Evolutionary conservation across 2,888 invertebrate species (phyloP), one percentile per base, ranked within the genome.

Genomic region (Platynereis dumerilii): DNA sequence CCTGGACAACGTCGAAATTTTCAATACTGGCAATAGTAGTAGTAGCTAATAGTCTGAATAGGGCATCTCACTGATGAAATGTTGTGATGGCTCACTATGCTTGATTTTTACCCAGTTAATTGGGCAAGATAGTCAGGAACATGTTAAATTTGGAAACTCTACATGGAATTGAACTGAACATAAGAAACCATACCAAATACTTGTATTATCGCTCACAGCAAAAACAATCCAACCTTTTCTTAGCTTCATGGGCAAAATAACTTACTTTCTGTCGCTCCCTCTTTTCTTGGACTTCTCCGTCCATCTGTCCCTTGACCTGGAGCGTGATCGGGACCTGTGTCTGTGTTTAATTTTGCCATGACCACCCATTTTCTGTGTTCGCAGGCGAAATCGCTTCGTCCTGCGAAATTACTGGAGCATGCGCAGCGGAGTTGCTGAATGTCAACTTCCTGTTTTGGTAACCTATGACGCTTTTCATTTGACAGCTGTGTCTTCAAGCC

Each of bases 321-420:
- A 57, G 15, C 62, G 56, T 2, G 62, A 62, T 45, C 62, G 39
- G 17, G 22, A n/a, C 48, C 42, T 55, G 12, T 42, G 42, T 22
- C 52, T 62, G 56, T 34, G 34, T 34, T 34, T 34, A 7, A 34
- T 34, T 34, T 34, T 12, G 34, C 12, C 34, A 34, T 34, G 34
- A 34, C 34, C 7, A 34, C 34, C 34, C 34, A 34, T 34, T 34
- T 34, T 34, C 34, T 34, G 34, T 12, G 34, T 34, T 12, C n/a
- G n/a, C 10, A 12, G 5, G 15, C 45, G 22, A 45, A 44, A n/a
- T 24, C 59, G 59, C 20, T 44, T 26, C 42, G 12, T 17, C 3
- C 2, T 7, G 12, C 58, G 44, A 44, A 59, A 45, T 24, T 59
- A 10, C 12, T 58, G 2, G 22, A 7, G 45, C 44, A 45, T 59